Base-by-base conservation (phyloP, 2,888 invertebrate species). In the Orchestes rusci region DNA sequence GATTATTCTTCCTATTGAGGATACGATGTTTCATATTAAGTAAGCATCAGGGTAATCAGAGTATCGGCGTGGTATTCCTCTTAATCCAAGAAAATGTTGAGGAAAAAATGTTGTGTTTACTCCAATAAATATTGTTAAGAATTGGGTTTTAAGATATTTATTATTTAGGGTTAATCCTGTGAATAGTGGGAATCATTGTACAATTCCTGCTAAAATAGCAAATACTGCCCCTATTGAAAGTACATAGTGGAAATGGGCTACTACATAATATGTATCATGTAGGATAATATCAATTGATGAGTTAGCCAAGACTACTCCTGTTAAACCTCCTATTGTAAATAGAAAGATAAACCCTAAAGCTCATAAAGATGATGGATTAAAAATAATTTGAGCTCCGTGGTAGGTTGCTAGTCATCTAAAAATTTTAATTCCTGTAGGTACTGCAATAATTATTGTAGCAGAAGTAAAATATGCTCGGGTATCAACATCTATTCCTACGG, bases 201-300 rank as follows among this genome's bases (percentile, higher is more conserved):
- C 72, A 66, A 85, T 75, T 56, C 83, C 82, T 27, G 74, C 79
- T 71, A 87, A 76, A 74, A 86, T 82, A 30, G 82, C 78, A 73
- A 84, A 86, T 58, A 86, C 82, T 2, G 84, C 84, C 54, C 84
- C 85, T 70, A 86, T 84, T 2, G 82, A 84, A 60, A 86, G 57
- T 1, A 86, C 85, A 74, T 86, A 86, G 64, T 87, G 85, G 59
- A 87, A 88, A 66, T 87, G 85, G 3, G 82, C 84, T 23, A 86
- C 84, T 38, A 86, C 84, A 75, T 86, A 88, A 65, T 86, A 86
- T n/a, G 84, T 85, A 62, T 87, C 86, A 70, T 87, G 85, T 8
- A 86, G 52, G 48, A 80, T 72, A 68, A 84, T 79, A 73, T 87
- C 86, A 70, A 87, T 72, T 10, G 82, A 83, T 18, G 84, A 82